These are phyloP conservation scores for Progne subis DNA, from an alignment of 2,113 vertebrate genomes.

Conservation along the genomic window DNA sequence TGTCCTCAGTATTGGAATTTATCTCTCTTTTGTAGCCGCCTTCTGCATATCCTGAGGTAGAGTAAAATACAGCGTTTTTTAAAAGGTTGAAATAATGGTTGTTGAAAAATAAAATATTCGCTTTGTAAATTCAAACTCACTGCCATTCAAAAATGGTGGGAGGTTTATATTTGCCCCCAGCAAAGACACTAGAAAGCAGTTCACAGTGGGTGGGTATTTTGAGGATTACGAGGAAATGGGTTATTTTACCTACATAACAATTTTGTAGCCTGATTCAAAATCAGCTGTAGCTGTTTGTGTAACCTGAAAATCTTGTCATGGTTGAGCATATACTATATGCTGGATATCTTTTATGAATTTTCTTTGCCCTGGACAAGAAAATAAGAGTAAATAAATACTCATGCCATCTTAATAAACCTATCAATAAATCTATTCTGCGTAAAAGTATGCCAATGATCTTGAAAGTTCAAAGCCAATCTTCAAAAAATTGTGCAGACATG, in stretches of 20 bases:
- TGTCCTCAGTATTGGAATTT: neutral
- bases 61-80: fast-evolving
- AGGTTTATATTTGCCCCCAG: neutral
- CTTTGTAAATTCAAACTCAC: neutral
- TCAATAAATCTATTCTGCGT: neutral
- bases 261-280: neutral
- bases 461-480: neutral
- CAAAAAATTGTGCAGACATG: neutral
- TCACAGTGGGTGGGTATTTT: neutral
- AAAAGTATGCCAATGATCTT: neutral
- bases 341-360: neutral
- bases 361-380: neutral
- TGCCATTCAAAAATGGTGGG: neutral
- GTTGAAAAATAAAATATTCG: neutral
- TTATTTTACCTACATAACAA: neutral
- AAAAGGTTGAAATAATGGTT: neutral
- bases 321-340: neutral
- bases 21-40: neutral
- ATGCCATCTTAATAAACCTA: neutral
- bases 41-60: neutral
- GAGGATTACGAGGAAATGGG: neutral
- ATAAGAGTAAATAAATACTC: neutral
- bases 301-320: neutral
- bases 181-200: neutral
- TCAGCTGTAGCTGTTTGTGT: neutral